phyloP scores from a whole-genome alignment of 2,888 invertebrate species.

The Acleris literana region DNA sequence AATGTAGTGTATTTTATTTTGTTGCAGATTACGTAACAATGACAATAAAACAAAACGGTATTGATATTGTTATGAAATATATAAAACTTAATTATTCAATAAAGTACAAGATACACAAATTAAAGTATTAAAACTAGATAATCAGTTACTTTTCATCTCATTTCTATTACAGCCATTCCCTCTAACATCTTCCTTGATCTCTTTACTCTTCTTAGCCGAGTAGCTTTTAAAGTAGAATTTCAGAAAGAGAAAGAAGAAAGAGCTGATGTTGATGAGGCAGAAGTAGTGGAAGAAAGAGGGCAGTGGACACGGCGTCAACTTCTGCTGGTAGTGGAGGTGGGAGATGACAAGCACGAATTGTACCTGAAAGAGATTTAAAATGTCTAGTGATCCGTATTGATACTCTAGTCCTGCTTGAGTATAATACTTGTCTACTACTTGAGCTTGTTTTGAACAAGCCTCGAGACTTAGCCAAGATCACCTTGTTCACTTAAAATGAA shows the following conservation, averaged over 20 bases:
- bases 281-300: slow-evolving; percentile 82
- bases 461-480: too few species aligned
- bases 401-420: too few species aligned
- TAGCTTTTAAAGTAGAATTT: slow-evolving; percentile 84
- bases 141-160: slow-evolving; percentile 8
- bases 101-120: neutral
- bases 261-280: slow-evolving; percentile 79
- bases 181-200: slow-evolving; percentile 19
- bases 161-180: neutral
- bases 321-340: slow-evolving; percentile 71
- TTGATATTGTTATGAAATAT: too few species aligned
- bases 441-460: too few species aligned
- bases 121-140: neutral
- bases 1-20: too few species aligned
- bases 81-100: too few species aligned
- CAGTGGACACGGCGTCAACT: slow-evolving; percentile 68
- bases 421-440: too few species aligned
- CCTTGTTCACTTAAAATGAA: too few species aligned
- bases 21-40: too few species aligned
- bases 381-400: neutral
- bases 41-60: too few species aligned
- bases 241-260: slow-evolving; percentile 86
- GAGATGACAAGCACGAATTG: slow-evolving; percentile 71
- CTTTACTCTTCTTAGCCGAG: slow-evolving; percentile 43
- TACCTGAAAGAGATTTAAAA: slow-evolving; percentile 55